These are phyloP conservation scores for Tragelaphus eurycerus DNA, from an alignment of 2,797 vertebrate genomes.

Conservation along the genomic window DNA sequence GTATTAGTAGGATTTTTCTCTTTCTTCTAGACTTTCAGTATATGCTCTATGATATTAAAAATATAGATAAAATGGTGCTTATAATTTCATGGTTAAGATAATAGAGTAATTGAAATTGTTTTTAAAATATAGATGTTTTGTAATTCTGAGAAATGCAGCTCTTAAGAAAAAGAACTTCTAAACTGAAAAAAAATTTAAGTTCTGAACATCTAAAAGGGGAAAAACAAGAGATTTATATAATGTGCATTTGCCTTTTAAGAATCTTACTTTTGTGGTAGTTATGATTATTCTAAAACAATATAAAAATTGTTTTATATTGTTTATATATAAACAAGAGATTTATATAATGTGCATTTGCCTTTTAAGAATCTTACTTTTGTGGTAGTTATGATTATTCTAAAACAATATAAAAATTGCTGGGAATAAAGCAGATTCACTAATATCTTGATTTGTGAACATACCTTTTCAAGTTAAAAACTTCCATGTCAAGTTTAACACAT, in stretches of 20 bases:
- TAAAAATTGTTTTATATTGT: neutral
- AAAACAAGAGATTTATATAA: neutral
- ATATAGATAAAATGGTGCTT: neutral
- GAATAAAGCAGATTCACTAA: neutral
- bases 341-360: neutral
- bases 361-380: neutral
- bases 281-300: neutral
- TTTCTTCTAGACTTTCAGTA: neutral
- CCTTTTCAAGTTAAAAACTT: constrained; percentile 24
- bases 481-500: neutral
- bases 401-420: neutral
- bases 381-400: neutral
- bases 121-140: neutral
- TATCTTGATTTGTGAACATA: neutral
- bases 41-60: neutral
- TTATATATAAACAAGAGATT: too few relatives aligned
- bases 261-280: neutral
- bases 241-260: neutral
- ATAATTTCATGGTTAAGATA: neutral
- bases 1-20: neutral
- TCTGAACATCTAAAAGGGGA: neutral
- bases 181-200: neutral
- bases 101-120: neutral
- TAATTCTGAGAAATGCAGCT: neutral
- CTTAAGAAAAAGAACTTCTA: neutral